Conservation (phyloP, 2,113 vertebrate genomes). For the Strix uralensis region DNA sequence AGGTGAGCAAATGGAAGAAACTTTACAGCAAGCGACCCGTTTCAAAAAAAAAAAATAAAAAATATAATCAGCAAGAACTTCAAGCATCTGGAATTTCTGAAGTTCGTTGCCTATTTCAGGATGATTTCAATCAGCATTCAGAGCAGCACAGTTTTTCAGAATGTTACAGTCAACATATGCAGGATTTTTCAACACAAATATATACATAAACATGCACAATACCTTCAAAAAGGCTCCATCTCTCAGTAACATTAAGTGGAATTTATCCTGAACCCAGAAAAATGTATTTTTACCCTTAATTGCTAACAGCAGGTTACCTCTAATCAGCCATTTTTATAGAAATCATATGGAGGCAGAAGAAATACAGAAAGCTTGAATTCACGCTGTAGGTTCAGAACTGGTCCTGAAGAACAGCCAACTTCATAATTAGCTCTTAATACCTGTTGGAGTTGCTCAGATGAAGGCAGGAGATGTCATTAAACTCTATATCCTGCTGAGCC, state of each 20-base stretch:
- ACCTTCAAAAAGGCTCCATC: neutral
- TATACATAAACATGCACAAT: neutral
- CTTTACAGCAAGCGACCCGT: neutral
- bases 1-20: neutral
- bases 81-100: neutral
- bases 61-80: neutral
- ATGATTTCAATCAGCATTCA: neutral
- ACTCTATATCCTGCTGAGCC: neutral
- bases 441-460: neutral
- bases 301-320: neutral
- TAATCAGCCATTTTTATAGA: neutral
- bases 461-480: neutral
- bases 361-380: neutral
- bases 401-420: neutral
- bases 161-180: neutral
- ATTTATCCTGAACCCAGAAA: neutral
- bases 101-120: neutral
- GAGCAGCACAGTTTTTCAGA: neutral
- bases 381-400: neutral
- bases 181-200: neutral
- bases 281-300: neutral
- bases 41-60: neutral
- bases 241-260: neutral
- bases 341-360: neutral
- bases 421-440: neutral